Base-by-base conservation (phyloP, 2,797 vertebrate species). In the Dendrocincla fuliginosa region DNA sequence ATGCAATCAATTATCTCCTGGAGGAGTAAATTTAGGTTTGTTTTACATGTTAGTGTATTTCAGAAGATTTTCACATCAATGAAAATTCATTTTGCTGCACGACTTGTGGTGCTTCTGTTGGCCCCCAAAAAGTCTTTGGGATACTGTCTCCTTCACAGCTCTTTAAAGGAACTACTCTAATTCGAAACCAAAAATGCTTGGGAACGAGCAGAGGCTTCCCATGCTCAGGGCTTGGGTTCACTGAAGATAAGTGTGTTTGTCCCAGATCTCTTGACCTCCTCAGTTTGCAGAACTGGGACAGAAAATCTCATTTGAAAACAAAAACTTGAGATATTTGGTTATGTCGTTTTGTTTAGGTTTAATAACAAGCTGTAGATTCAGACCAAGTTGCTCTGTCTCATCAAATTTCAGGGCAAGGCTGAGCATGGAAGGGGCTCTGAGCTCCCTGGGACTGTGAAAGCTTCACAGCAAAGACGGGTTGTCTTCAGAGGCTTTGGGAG, bases 191-290 rank as follows among this genome's bases (percentile, higher is more conserved):
- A 49, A 87, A 91, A 78, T 64, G 56, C 73, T 47, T 35, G 53
- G 84, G 89, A 97, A 93, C 49, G 22, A 50, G 35, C 13, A 37
- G 2, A 68, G 52, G 37, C 75, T 63, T 61, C 86, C 80, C 76
- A 89, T 75, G 87, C 61, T 84, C 59, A 13, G 71, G 44, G 46
- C 32, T 79, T 91, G 79, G 70, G 67, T 82, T 87, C 56, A 61
- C 73, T 96, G 74, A 49, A 87, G 92, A 84, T 91, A 91, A 91
- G 70, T 27, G 55, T 93, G 89, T 84, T 96, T 87, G 93, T 76
- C 85, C 53, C 63, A 65, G 50, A 73, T 73, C 32, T 75, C 46
- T 75, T 55, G 56, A 42, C 33, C 46, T 91, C 64, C 76, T 52
- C 39, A 74, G 24, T 88, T 55, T 78, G 87, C 70, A 46, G 79